A percentile compares a stretch with the other conserved stretches of the same genome.
These are phyloP conservation scores for Lasioglossum marginatum DNA, from an alignment of 2,888 invertebrate genomes.

Conservation along the genomic window DNA sequence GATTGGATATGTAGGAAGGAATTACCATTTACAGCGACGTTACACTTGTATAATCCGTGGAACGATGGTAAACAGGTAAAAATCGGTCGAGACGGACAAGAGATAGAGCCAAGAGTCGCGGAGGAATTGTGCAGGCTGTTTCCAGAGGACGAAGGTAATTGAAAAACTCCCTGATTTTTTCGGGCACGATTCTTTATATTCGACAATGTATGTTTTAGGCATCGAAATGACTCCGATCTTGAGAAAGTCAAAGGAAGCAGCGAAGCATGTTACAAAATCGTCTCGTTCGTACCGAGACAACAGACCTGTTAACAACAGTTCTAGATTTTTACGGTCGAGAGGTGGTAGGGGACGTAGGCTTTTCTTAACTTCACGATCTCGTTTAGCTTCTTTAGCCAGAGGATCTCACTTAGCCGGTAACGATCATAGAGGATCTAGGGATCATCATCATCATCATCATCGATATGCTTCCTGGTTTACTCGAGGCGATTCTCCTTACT, in stretches of 20 bases:
- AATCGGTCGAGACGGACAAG: slow-evolving; percentile 99
- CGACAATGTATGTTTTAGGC: slow-evolving; percentile 70
- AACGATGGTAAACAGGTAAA: slow-evolving; percentile 99
- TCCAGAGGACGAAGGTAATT: slow-evolving; percentile 93
- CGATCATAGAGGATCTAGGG: slow-evolving; percentile 79
- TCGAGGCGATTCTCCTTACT: slow-evolving; percentile 81
- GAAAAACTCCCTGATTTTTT: neutral
- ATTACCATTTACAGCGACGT: slow-evolving; percentile 95
- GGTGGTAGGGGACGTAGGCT: slow-evolving; percentile 86
- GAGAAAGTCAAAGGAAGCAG: slow-evolving; percentile 93
- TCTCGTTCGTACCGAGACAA: slow-evolving; percentile 81
- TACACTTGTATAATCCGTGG: slow-evolving; percentile 98
- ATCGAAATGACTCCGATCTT: slow-evolving; percentile 95
- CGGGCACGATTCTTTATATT: neutral
- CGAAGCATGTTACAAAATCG: slow-evolving; percentile 87
- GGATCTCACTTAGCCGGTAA: slow-evolving; percentile 77
- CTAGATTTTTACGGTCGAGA: slow-evolving; percentile 81
- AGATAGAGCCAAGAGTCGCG: slow-evolving; percentile 98
- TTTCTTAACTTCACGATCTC: slow-evolving; percentile 88
- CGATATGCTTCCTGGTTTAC: slow-evolving; percentile 81
- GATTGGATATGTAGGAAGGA: slow-evolving; percentile 99
- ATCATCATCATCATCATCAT: slow-evolving; percentile 79
- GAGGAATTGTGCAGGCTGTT: slow-evolving; percentile 97
- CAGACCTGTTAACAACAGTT: slow-evolving; percentile 74
- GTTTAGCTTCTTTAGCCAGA: slow-evolving; percentile 85